Percentiles rank a stretch among this genome's conserved stretches.
phyloP scores from a whole-genome alignment of 2,113 vertebrate genomes.

The Phrynosoma blainvillii region DNA sequence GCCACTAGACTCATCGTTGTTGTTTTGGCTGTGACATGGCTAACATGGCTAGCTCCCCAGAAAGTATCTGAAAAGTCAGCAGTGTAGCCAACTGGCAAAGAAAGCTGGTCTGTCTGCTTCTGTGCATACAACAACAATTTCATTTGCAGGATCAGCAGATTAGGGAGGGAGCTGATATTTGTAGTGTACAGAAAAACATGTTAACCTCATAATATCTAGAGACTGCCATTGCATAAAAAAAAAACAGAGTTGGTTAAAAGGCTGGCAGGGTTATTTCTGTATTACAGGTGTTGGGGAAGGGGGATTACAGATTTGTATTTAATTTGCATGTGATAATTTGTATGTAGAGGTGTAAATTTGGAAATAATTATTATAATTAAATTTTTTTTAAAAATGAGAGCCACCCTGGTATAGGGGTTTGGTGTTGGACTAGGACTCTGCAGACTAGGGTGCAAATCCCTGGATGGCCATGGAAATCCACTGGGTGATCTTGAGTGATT shows the following conservation, averaged over 20 bases:
- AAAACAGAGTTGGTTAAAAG: not conserved
- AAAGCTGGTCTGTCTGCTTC: not conserved
- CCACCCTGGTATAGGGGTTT: too few relatives aligned
- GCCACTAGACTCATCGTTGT: too few relatives aligned
- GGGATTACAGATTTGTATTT: not conserved
- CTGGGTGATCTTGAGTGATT: too few relatives aligned
- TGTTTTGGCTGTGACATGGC: too few relatives aligned
- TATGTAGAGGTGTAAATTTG: not conserved
- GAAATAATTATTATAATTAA: not conserved
- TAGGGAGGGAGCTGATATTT: not conserved
- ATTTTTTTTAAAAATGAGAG: not conserved
- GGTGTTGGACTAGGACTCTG: too few relatives aligned
- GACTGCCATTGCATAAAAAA: not conserved
- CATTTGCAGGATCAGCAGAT: not conserved
- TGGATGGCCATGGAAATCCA: too few relatives aligned
- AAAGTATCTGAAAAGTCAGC: not conserved
- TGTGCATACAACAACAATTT: not conserved
- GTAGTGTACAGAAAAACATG: not conserved
- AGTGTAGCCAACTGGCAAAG: not conserved
- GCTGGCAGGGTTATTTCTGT: not conserved
- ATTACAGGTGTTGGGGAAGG: not conserved
- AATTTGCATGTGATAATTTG: not conserved
- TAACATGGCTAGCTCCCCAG: too few relatives aligned
- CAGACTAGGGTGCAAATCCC: too few relatives aligned
- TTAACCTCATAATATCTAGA: not conserved